Evolutionary conservation across 2,113 vertebrate species (phyloP), one percentile per base, ranked within the genome.

Genomic region (Gobio gobio): DNA sequence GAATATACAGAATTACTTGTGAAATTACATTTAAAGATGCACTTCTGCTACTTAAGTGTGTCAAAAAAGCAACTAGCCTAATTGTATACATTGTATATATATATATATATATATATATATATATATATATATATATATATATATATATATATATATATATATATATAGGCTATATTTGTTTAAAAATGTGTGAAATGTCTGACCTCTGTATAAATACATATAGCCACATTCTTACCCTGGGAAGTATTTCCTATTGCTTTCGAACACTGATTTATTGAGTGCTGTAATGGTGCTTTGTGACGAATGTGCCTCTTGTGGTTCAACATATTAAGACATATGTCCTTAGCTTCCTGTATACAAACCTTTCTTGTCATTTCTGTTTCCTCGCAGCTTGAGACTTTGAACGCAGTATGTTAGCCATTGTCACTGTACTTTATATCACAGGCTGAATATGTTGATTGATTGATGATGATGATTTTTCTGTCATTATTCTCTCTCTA

Each of bases 401-500:
- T 51, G 13, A 56, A 33, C 0, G 6, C 18, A n/a, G 12, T 51
- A 22, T 16, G 29, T 33, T 24, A 72, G 33, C 47, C 29, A 36
- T 26, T 49, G 54, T 75, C 68, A 43, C 33, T 45, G 20, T 10
- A 43, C 61, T 51, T 81, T 68, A 40, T 49, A 36, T 78, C 43
- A 64, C 58, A 13, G 56, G 61, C 47, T 33, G 18, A 36, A 78
- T 5, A 74, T 73, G 58, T 20, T 68, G 26, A 51, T n/a, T n/a
- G n/a, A n/a, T n/a, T n/a, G n/a, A n/a, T n/a, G n/a, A n/a, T n/a
- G n/a, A n/a, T n/a, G 12, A 24, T 84, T 74, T 72, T 79, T 73
- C 45, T 47, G 77, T 47, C 77, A 59, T 72, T 78, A 58, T 86
- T 82, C 76, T 83, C 63, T 63, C 26, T 63, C 54, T 10, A 1